Evolutionary conservation across 2,797 vertebrate species (phyloP).

Genomic region (Tangara arthus): DNA sequence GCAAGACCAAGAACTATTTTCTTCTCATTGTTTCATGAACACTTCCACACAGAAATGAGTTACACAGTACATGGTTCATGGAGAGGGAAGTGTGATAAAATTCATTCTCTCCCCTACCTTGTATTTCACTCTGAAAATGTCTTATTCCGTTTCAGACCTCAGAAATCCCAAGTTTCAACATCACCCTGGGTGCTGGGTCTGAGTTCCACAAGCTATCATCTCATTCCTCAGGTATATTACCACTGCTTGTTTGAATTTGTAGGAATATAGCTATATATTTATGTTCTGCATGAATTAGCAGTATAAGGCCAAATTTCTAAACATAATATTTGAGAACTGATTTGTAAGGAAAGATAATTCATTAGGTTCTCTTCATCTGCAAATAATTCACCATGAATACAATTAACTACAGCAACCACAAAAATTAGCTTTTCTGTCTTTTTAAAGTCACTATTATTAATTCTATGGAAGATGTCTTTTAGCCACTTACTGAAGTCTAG

Average conservation of each 20-base stretch:
- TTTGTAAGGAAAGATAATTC: neutral
- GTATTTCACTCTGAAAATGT: neutral
- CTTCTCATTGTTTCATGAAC: neutral
- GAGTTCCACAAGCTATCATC: neutral
- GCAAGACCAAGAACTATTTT: neutral
- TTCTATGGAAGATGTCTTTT: neutral
- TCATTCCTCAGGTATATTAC: neutral
- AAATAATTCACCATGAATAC: neutral
- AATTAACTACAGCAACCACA: neutral
- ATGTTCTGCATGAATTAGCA: neutral
- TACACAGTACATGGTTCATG: neutral
- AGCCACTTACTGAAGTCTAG: neutral
- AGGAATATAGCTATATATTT: neutral
- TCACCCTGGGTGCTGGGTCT: neutral
- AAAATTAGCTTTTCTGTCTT: neutral
- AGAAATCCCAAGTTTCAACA: neutral
- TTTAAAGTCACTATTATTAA: neutral
- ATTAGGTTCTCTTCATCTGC: neutral
- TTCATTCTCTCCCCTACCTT: neutral
- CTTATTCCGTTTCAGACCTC: neutral
- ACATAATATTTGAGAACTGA: neutral
- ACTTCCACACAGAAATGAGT: neutral
- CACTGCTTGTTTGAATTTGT: neutral
- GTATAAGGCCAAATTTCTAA: neutral
- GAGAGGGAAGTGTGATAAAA: neutral